Evolutionary conservation across 2,888 invertebrate species (phyloP), one percentile per base, ranked within the genome.

Genomic region (Habroteleia sp.): DNA sequence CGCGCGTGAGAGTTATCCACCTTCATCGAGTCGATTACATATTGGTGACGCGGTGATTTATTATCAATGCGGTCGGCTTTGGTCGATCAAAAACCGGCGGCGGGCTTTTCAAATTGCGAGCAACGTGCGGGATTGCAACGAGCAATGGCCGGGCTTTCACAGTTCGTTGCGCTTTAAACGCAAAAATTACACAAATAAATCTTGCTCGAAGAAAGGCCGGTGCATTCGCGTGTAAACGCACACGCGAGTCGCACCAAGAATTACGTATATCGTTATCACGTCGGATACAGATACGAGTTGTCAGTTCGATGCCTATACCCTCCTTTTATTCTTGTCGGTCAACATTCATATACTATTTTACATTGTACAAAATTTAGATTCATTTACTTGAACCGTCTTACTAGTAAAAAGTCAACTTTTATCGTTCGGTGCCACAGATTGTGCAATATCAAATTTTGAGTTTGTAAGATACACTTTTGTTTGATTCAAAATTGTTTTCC

Each of bases 241-340:
- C 72, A 69, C 77, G 79, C 82, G 81, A 82, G 80, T 80, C 80
- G 74, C 84, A 85, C 86, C 87, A 82, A 83, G 71, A 81, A 80
- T 88, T 88, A 88, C 88, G 88, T 88, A 88, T 87, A 85, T 88
- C 85, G 82, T 84, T 85, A 71, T 63, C 75, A 54, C 56, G 74
- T 56, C 50, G 13, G 29, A 73, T 37, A 25, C 46, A 44, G 46
- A 72, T 56, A 56, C 33, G 39, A 42, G 2, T 35, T 44, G 56
- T 63, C 60, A 29, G 33, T 33, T 62, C 39, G 62, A 62, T 46
- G 48, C n/a, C 11, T 20, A 2, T 35, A n/a, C 33, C 10, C 27
- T 13, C 11, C 16, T 7, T 13, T 39, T n/a, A n/a, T 20, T 17
- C 11, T 17, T 23, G 5, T 8, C 42, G 29, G 44, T n/a, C 58